A percentile compares a stretch with the other conserved stretches of the same genome.
Conservation (phyloP, 2,888 invertebrate genomes). For the Campoplex capitator region DNA sequence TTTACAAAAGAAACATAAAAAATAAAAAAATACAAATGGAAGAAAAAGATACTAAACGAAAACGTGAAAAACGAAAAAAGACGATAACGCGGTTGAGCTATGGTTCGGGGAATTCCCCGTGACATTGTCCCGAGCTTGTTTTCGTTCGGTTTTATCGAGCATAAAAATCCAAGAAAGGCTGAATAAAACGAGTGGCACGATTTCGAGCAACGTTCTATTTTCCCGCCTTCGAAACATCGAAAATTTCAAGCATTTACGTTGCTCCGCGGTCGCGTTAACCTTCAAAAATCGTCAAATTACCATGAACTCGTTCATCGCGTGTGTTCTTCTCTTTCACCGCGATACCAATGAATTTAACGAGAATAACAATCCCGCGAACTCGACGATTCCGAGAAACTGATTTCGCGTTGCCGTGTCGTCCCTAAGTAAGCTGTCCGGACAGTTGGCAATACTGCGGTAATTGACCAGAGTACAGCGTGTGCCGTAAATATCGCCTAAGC, state of each 20-base stretch:
- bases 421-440: not conserved
- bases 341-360: conserved; percentile 28
- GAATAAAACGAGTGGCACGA: not conserved
- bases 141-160: conserved; percentile 2
- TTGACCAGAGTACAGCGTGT: conserved; percentile 1
- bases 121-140: not conserved
- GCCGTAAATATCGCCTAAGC: not conserved
- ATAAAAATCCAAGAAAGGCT: not conserved
- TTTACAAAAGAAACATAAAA: not conserved
- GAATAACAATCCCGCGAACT: conserved; percentile 28
- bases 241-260: not conserved
- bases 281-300: not conserved
- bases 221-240: not conserved
- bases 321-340: not conserved
- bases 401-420: conserved; percentile 30
- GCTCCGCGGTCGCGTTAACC: not conserved
- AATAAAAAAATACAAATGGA: no score
- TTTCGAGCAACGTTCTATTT: not conserved
- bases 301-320: conserved; percentile 34
- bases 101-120: conserved; percentile 27
- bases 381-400: conserved; percentile 57
- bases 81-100: not conserved
- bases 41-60: not conserved
- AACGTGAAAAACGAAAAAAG: conserved; percentile 8
- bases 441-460: not conserved